Conservation (phyloP, 2,888 invertebrate genomes). For the Silvanus unidentatus region DNA sequence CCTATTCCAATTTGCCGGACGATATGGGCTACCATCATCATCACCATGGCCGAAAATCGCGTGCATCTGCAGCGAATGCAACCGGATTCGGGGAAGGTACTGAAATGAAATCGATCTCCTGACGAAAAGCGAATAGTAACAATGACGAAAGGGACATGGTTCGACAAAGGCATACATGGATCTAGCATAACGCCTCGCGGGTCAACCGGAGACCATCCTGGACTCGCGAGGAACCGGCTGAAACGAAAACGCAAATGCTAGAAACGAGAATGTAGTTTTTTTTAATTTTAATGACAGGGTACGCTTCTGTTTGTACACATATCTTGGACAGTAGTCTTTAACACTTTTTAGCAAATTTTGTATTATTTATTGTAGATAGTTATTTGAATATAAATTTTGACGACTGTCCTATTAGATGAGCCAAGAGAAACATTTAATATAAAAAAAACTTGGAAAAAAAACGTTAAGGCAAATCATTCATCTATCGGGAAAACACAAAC, state of each 20-base stretch:
- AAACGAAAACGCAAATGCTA: constrained; percentile 7
- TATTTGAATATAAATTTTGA: constrained; percentile 6
- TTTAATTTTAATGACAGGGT: background rate
- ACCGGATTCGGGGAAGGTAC: constrained; percentile 5
- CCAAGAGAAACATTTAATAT: no score
- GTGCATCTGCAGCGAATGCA: background rate
- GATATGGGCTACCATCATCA: constrained; percentile 21
- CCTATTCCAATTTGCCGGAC: constrained; percentile 31
- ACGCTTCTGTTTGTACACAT: constrained; percentile 3
- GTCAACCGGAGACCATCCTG: constrained; percentile 26
- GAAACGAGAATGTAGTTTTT: constrained; percentile 17
- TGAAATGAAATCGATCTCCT: constrained; percentile 32
- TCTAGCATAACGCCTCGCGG: constrained; percentile 37
- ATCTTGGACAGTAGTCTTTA: constrained; percentile 7
- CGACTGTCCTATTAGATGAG: constrained; percentile 17
- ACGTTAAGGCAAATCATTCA: constrained; percentile 7
- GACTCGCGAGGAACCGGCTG: constrained; percentile 27
- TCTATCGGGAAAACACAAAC: constrained; percentile 22
- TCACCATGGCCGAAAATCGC: no score
- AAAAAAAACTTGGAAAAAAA: no score
- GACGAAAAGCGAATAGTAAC: constrained; percentile 22
- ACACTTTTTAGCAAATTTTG: no score
- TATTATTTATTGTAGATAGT: constrained; percentile 1
- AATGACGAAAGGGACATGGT: constrained; percentile 9
- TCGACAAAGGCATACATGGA: constrained; percentile 34